These are phyloP conservation scores for Ectemnius cavifrons DNA, from an alignment of 2,888 invertebrate species.

Conservation along the genomic window DNA sequence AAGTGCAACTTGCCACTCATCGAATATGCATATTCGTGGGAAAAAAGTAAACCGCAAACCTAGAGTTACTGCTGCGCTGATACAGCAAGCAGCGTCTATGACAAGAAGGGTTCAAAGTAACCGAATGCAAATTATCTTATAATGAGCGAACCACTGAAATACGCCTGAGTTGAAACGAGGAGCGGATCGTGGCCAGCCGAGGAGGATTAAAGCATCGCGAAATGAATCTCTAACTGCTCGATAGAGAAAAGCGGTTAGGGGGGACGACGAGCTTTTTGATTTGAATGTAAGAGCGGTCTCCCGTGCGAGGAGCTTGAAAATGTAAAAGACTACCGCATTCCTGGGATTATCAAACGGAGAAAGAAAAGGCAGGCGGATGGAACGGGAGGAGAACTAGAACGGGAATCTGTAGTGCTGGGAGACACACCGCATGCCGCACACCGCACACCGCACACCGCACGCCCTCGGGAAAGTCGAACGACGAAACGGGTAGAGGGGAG, in stretches of 20 bases:
- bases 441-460: too few relatives aligned
- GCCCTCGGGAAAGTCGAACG: neutral
- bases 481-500: slow-evolving; percentile 14
- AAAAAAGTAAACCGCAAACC: too few relatives aligned
- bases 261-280: slow-evolving; percentile 59
- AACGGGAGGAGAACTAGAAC: slow-evolving; percentile 8
- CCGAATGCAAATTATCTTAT: slow-evolving; percentile 44
- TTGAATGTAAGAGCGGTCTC: slow-evolving; percentile 69
- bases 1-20: slow-evolving; percentile 1
- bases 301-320: slow-evolving; percentile 63
- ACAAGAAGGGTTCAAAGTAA: slow-evolving; percentile 39
- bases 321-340: slow-evolving; percentile 58
- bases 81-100: neutral
- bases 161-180: slow-evolving; percentile 17
- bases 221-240: slow-evolving; percentile 52
- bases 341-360: slow-evolving; percentile 38
- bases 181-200: slow-evolving; percentile 26
- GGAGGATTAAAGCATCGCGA: slow-evolving; percentile 52
- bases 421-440: neutral
- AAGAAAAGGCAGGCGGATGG: slow-evolving; percentile 13
- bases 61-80: too few relatives aligned
- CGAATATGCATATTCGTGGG: too few relatives aligned
- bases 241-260: slow-evolving; percentile 37
- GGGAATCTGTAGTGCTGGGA: neutral
- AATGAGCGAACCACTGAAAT: slow-evolving; percentile 27